Evolutionary conservation across 2,113 vertebrate genomes (phyloP).

Genomic region (Plotosus lineatus): DNA sequence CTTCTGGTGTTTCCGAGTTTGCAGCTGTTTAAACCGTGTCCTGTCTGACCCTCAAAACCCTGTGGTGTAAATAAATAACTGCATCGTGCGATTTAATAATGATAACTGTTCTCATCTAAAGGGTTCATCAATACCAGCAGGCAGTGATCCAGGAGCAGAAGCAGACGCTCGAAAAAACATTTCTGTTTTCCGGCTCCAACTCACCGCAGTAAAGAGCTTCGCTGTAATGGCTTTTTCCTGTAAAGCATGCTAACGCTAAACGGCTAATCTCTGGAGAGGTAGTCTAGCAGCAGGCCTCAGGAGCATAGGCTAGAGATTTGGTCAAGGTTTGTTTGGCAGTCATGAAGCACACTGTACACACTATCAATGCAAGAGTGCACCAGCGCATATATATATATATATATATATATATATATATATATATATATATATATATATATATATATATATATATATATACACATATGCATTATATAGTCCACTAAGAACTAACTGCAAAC

Average conservation of each 20-base stretch:
- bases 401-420: too few relatives aligned
- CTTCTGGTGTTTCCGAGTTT: not conserved
- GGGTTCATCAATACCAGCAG: not conserved
- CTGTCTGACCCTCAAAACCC: not conserved
- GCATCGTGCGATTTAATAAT: slow-evolving; percentile 1
- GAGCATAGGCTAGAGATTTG: slow-evolving; percentile 37
- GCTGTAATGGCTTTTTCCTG: slow-evolving; percentile 44
- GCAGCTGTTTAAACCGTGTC: slow-evolving; percentile 1
- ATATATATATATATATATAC: too few relatives aligned
- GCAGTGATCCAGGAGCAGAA: slow-evolving; percentile 10
- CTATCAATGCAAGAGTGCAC: not conserved
- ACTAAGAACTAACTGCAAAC: not conserved
- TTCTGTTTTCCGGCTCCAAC: not conserved
- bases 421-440: too few relatives aligned
- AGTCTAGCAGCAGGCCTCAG: slow-evolving; percentile 25
- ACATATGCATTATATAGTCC: too few relatives aligned
- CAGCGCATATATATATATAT: too few relatives aligned
- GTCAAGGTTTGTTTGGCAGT: slow-evolving; percentile 39
- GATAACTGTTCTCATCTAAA: not conserved
- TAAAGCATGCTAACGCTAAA: not conserved
- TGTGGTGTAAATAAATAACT: slow-evolving; percentile 11
- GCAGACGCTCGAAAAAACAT: not conserved
- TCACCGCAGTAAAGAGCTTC: slow-evolving; percentile 1
- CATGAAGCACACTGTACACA: not conserved
- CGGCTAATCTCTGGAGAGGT: slow-evolving; percentile 32